Percentiles rank a stretch among this genome's conserved stretches.
These are phyloP conservation scores for Anarsia innoxiella DNA, from an alignment of 2,888 invertebrate species.

Conservation along the genomic window DNA sequence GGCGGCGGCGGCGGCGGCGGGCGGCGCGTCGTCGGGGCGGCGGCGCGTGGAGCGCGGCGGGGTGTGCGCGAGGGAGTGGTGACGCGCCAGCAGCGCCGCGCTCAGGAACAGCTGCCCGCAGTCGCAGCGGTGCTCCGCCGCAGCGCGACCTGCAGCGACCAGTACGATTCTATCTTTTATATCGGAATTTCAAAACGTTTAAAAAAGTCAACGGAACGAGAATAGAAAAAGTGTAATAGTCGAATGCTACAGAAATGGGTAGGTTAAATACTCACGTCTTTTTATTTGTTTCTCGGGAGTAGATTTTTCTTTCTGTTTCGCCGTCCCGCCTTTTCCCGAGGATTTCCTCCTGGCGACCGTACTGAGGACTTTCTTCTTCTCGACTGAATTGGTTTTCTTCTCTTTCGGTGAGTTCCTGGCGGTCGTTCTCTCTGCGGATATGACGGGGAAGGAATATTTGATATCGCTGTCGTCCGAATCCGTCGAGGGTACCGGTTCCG, in stretches of 20 bases:
- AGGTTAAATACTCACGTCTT: slow-evolving; percentile 44
- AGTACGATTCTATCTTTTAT: too few relatives aligned
- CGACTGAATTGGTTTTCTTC: slow-evolving; percentile 34
- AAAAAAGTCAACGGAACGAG: too few relatives aligned
- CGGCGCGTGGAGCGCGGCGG: slow-evolving; percentile 64
- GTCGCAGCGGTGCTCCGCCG: slow-evolving; percentile 66
- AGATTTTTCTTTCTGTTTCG: slow-evolving; percentile 33
- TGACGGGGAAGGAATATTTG: slow-evolving; percentile 61
- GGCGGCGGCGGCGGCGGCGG: slow-evolving; percentile 23
- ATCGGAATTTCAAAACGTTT: too few relatives aligned
- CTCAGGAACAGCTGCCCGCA: slow-evolving; percentile 65
- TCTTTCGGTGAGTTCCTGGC: slow-evolving; percentile 11
- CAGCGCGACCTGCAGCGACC: slow-evolving; percentile 34
- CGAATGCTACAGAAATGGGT: too few relatives aligned
- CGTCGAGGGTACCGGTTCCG: slow-evolving; percentile 36
- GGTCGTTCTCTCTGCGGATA: not conserved
- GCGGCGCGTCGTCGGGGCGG: slow-evolving; percentile 38
- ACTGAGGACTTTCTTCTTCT: slow-evolving; percentile 49
- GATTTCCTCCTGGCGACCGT: slow-evolving; percentile 58
- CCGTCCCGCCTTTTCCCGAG: slow-evolving; percentile 33
- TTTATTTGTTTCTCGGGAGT: slow-evolving; percentile 40
- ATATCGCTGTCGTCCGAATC: slow-evolving; percentile 66
- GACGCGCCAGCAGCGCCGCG: slow-evolving; percentile 56
- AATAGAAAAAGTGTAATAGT: too few relatives aligned
- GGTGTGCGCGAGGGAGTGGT: slow-evolving; percentile 65